A percentile compares a stretch with the other conserved stretches of the same genome.
These are phyloP conservation scores for Halocynthia roretzi DNA, from an alignment of 23 tunicate genomes.

Conservation along the genomic window DNA sequence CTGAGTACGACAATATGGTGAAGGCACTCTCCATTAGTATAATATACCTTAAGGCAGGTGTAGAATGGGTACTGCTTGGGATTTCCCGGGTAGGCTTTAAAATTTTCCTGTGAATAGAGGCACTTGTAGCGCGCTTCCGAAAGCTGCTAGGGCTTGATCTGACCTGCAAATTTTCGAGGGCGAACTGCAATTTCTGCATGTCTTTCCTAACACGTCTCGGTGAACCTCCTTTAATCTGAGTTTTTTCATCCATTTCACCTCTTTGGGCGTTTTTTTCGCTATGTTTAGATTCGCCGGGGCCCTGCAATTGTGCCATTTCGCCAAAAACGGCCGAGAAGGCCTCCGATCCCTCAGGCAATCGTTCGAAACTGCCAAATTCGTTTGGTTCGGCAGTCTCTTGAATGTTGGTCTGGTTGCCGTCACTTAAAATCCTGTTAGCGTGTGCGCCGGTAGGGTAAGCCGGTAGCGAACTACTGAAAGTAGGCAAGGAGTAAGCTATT, in stretches of 20 bases:
- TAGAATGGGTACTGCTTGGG: conserved; percentile 22
- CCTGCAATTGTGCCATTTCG: conserved; percentile 16
- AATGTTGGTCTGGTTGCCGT: not conserved
- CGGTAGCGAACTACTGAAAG: conserved; percentile 7
- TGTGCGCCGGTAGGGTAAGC: not conserved
- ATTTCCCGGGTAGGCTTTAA: not conserved
- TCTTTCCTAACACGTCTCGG: conserved; percentile 14
- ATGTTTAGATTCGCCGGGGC: not conserved
- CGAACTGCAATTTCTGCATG: conserved; percentile 8
- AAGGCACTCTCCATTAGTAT: too few relatives aligned
- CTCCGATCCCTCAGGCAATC: conserved; percentile 71
- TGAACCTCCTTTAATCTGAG: not conserved
- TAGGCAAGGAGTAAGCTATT: not conserved
- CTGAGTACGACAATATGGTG: too few relatives aligned
- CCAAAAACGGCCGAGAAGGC: conserved; percentile 51
- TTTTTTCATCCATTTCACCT: too few relatives aligned
- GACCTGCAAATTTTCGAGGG: not conserved
- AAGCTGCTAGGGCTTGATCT: not conserved
- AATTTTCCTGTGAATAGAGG: not conserved
- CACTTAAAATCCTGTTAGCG: not conserved
- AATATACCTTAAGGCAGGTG: not conserved
- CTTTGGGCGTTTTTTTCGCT: not conserved
- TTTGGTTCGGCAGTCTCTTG: not conserved
- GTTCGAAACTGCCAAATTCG: conserved; percentile 3
- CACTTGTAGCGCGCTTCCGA: not conserved